These are phyloP conservation scores for Diachasmimorpha longicaudata DNA, from an alignment of 1,140 invertebrate species.

Conservation along the genomic window DNA sequence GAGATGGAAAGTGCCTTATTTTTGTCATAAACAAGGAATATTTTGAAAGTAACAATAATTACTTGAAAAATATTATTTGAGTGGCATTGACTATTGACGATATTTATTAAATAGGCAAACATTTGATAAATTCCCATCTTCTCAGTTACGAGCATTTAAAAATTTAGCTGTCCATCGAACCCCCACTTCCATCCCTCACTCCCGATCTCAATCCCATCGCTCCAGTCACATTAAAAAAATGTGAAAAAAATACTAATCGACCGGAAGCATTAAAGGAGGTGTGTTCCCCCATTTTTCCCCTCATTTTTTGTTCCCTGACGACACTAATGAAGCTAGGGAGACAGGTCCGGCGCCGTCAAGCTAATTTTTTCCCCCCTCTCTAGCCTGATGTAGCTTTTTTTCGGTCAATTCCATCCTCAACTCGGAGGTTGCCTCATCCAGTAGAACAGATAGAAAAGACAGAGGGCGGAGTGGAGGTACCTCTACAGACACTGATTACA, in stretches of 20 bases:
- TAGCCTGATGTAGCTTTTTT: not conserved
- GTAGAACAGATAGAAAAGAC: constrained; percentile 26
- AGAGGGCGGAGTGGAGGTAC: not conserved
- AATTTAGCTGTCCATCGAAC: no score
- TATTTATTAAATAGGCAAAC: no score
- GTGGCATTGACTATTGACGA: no score
- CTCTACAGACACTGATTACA: constrained; percentile 18
- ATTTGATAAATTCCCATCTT: no score
- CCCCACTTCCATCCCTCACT: no score
- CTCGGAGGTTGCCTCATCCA: constrained; percentile 44
- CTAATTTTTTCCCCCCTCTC: constrained; percentile 28
- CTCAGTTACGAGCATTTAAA: no score
- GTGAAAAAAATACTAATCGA: not conserved
- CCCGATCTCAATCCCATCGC: no score
- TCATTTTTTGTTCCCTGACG: not conserved
- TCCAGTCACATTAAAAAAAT: not conserved
- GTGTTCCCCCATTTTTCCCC: not conserved
- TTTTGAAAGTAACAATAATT: no score
- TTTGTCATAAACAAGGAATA: no score
- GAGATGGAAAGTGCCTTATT: no score
- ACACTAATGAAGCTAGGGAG: not conserved
- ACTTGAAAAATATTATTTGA: no score
- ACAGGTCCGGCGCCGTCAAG: not conserved
- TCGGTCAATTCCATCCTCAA: not conserved
- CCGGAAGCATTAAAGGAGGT: constrained; percentile 2